Evolutionary conservation across 2,888 invertebrate genomes (phyloP).

Genomic region (Stenichneumon culpator): DNA sequence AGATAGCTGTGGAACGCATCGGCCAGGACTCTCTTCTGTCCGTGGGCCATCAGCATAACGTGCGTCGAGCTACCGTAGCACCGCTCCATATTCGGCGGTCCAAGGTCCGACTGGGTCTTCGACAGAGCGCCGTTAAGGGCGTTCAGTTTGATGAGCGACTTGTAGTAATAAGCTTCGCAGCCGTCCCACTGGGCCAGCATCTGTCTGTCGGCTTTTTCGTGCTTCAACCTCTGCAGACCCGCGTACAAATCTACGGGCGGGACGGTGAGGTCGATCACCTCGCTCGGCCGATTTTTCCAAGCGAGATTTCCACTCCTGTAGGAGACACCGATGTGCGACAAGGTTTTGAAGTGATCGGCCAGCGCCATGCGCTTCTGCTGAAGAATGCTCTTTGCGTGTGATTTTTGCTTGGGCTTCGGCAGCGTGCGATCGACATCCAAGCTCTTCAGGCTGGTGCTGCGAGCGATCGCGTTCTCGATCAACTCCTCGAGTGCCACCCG

Average conservation of each 20-base stretch:
- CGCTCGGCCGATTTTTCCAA: slow-evolving; percentile 81
- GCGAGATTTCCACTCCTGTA: slow-evolving; percentile 91
- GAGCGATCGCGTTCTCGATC: slow-evolving; percentile 89
- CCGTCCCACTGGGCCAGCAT: slow-evolving; percentile 89
- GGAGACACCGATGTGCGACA: slow-evolving; percentile 92
- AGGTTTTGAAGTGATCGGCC: slow-evolving; percentile 93
- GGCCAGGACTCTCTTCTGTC: slow-evolving; percentile 89
- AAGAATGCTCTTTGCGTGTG: slow-evolving; percentile 92
- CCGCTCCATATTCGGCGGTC: slow-evolving; percentile 92
- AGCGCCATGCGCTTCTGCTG: slow-evolving; percentile 95
- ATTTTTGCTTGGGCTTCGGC: slow-evolving; percentile 91
- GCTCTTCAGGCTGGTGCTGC: slow-evolving; percentile 89
- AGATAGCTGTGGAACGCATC: slow-evolving; percentile 84
- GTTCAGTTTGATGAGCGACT: slow-evolving; percentile 90
- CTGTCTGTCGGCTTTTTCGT: slow-evolving; percentile 84
- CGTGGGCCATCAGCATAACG: slow-evolving; percentile 89
- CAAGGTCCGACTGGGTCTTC: slow-evolving; percentile 92
- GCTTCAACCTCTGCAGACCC: slow-evolving; percentile 87
- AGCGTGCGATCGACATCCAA: slow-evolving; percentile 86
- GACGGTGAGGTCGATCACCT: slow-evolving; percentile 88
- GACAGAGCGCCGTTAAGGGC: slow-evolving; percentile 88
- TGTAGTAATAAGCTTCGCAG: slow-evolving; percentile 91
- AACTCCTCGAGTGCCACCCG: slow-evolving; percentile 89
- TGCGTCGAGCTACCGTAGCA: slow-evolving; percentile 95
- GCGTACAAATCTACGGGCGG: slow-evolving; percentile 90